Conservation (phyloP, 2,888 invertebrate genomes). For the Microctonus brassicae region DNA sequence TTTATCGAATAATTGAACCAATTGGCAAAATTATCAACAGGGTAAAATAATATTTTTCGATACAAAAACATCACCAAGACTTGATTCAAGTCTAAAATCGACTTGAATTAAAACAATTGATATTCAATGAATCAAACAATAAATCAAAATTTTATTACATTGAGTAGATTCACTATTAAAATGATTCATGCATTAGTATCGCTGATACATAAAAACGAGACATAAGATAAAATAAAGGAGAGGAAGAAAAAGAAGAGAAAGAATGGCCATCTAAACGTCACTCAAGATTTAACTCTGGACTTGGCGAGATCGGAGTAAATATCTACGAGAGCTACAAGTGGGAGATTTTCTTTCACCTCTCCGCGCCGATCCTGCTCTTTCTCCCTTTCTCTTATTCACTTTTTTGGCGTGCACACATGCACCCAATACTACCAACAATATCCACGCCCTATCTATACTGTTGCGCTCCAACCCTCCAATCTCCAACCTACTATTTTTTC, state of each 20-base stretch:
- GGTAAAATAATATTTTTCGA: too few species aligned
- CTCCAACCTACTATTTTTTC: neutral
- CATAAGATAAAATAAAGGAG: neutral
- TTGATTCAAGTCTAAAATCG: too few species aligned
- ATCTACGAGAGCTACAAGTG: conserved; percentile 66
- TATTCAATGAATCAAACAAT: too few species aligned
- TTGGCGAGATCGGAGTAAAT: conserved; percentile 60
- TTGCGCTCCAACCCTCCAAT: conserved; percentile 22
- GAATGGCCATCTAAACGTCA: conserved; percentile 51
- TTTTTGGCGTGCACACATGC: conserved; percentile 36
- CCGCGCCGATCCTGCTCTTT: conserved; percentile 19
- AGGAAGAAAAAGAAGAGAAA: conserved; percentile 29
- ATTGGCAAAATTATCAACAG: too few species aligned
- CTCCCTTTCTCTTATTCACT: conserved; percentile 11
- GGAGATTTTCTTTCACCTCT: conserved; percentile 62
- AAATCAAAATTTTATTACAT: too few species aligned
- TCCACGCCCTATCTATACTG: conserved; percentile 1
- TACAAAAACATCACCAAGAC: too few species aligned
- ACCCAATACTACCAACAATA: conserved; percentile 17
- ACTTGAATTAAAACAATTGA: too few species aligned
- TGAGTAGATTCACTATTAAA: neutral
- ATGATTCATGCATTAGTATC: neutral
- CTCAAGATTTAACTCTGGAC: conserved; percentile 60
- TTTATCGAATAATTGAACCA: too few species aligned
- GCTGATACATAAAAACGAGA: neutral